Percentiles rank a stretch among this genome's conserved stretches.
These are phyloP conservation scores for Xyliphius kryptos DNA, from an alignment of 2,113 vertebrate species.

Conservation along the genomic window DNA sequence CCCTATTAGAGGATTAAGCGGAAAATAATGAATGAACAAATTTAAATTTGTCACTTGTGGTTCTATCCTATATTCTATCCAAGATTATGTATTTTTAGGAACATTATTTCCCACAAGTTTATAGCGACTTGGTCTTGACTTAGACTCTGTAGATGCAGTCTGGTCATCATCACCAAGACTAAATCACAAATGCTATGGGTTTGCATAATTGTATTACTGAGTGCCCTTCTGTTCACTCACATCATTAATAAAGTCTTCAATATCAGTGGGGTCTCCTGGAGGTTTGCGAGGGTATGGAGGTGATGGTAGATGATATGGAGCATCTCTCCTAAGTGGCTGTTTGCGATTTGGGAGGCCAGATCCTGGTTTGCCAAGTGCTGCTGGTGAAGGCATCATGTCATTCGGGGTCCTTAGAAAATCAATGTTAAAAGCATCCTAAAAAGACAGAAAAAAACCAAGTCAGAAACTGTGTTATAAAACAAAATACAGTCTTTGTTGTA, in stretches of 20 bases:
- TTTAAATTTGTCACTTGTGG: no score
- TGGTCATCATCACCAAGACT: no score
- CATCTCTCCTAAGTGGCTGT: constrained; percentile 70
- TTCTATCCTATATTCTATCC: no score
- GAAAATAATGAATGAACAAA: no score
- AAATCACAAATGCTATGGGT: no score
- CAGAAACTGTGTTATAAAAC: no score
- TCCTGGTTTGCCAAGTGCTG: constrained; percentile 40
- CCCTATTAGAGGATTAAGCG: no score
- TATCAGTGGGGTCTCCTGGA: constrained; percentile 73
- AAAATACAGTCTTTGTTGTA: no score
- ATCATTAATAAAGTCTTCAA: constrained; percentile 85
- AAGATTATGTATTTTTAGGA: no score
- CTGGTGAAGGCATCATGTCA: constrained; percentile 44
- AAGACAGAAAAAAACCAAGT: constrained; percentile 20
- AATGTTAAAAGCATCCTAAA: constrained; percentile 84
- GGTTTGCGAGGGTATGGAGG: constrained; percentile 60
- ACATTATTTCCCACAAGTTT: no score
- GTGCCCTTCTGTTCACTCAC: constrained; percentile 52
- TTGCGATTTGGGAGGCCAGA: constrained; percentile 56
- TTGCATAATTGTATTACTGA: not conserved
- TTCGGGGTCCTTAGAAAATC: constrained; percentile 81
- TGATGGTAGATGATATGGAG: constrained; percentile 65
- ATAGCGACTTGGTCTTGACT: no score
- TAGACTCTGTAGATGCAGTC: no score